Conservation (phyloP, 2,797 vertebrate species). For the Zalophus californianus region DNA sequence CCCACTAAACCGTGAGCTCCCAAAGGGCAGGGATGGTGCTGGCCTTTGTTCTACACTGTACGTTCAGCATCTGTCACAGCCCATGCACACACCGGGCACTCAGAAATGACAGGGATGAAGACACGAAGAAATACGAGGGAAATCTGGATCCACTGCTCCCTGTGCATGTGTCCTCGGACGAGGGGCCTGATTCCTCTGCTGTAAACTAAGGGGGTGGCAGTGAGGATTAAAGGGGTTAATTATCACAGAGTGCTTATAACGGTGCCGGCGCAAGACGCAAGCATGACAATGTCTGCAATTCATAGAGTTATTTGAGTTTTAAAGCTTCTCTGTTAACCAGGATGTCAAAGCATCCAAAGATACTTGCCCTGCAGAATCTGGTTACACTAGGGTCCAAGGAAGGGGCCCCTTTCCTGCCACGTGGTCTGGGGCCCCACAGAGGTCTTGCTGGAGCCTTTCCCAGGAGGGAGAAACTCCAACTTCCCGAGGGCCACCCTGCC, state of each 20-base stretch:
- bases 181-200: background rate
- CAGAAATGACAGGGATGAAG: background rate
- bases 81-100: background rate
- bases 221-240: background rate
- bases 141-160: background rate
- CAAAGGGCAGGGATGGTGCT: background rate
- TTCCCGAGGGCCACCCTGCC: background rate
- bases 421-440: background rate
- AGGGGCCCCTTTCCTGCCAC: background rate
- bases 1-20: background rate
- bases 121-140: accelerated
- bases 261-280: background rate
- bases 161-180: accelerated
- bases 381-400: accelerated
- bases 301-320: background rate
- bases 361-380: background rate
- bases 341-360: background rate
- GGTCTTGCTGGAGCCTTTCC: background rate
- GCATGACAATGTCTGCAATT: background rate
- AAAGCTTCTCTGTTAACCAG: background rate
- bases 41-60: background rate
- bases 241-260: no score
- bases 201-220: accelerated
- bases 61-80: background rate
- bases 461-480: background rate